Conservation (phyloP, 2,888 invertebrate species). For the Nudaria mundana region DNA sequence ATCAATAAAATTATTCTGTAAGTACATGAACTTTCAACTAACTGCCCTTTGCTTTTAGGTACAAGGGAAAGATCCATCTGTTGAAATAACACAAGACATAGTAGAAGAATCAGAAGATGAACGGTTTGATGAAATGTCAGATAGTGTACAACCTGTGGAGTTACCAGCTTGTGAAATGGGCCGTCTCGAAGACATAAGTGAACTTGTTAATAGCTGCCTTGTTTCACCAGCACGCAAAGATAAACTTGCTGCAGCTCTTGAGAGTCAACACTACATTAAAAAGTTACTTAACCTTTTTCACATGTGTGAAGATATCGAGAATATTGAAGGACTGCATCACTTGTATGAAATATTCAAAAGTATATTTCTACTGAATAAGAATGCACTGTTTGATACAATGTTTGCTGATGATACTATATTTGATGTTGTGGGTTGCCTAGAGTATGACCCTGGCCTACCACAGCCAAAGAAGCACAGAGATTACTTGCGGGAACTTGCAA, state of each 20-base stretch:
- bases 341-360: slow-evolving; percentile 99
- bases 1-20: too few relatives aligned
- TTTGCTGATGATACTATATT: slow-evolving; percentile 98
- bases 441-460: slow-evolving; percentile 95
- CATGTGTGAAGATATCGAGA: slow-evolving; percentile 98
- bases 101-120: slow-evolving; percentile 98
- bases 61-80: slow-evolving; percentile 99
- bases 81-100: slow-evolving; percentile 98
- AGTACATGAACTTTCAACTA: not conserved
- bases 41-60: slow-evolving; percentile 80
- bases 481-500: slow-evolving; percentile 95
- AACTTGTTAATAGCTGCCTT: slow-evolving; percentile 93
- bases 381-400: slow-evolving; percentile 98
- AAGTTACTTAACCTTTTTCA: slow-evolving; percentile 97
- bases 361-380: slow-evolving; percentile 98
- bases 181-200: slow-evolving; percentile 96
- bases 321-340: slow-evolving; percentile 96
- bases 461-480: slow-evolving; percentile 96
- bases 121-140: slow-evolving; percentile 97
- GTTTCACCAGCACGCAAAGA: slow-evolving; percentile 95
- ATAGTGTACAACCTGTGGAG: slow-evolving; percentile 96
- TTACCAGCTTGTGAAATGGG: slow-evolving; percentile 97
- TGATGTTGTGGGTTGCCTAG: slow-evolving; percentile 98
- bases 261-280: slow-evolving; percentile 96
- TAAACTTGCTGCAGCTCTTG: slow-evolving; percentile 95